phyloP scores from a whole-genome alignment of 92 coral and sea anemone species.

The Siderastrea siderea region DNA sequence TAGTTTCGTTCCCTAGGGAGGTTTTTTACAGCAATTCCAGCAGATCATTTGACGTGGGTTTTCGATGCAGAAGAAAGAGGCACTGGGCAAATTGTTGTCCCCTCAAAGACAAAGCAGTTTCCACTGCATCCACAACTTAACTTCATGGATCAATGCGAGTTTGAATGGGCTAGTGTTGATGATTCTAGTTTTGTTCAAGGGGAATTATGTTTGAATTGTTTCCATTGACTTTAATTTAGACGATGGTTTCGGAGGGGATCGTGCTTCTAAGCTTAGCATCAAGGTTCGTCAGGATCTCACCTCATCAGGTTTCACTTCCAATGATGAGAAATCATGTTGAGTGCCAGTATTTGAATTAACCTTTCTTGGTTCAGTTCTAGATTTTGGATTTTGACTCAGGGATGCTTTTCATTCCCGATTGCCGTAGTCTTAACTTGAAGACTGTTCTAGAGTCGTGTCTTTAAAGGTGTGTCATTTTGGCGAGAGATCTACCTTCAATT shows the following conservation, averaged over 20 bases:
- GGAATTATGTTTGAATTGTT: slow-evolving; percentile 29
- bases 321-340: slow-evolving; percentile 58
- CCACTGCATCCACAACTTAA: background rate
- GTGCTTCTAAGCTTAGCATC: slow-evolving; percentile 38
- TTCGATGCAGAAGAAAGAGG: slow-evolving; percentile 33
- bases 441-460: slow-evolving; percentile 35
- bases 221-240: slow-evolving; percentile 29
- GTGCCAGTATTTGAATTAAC: slow-evolving; percentile 34
- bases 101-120: background rate
- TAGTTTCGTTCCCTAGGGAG: slow-evolving; percentile 37
- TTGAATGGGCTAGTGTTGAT: background rate
- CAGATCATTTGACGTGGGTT: slow-evolving; percentile 28
- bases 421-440: slow-evolving; percentile 48
- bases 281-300: slow-evolving; percentile 45
- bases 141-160: slow-evolving; percentile 17
- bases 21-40: background rate
- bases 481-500: slow-evolving; percentile 51
- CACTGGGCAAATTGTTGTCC: slow-evolving; percentile 36
- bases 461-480: background rate
- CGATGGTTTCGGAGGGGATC: background rate
- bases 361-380: slow-evolving; percentile 55
- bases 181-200: slow-evolving; percentile 25
- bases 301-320: slow-evolving; percentile 60
- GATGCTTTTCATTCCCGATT: slow-evolving; percentile 47
- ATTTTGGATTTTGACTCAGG: slow-evolving; percentile 40